Conservation (phyloP, 2,797 vertebrate genomes). For the Acrossocheilus wenchowensis region DNA sequence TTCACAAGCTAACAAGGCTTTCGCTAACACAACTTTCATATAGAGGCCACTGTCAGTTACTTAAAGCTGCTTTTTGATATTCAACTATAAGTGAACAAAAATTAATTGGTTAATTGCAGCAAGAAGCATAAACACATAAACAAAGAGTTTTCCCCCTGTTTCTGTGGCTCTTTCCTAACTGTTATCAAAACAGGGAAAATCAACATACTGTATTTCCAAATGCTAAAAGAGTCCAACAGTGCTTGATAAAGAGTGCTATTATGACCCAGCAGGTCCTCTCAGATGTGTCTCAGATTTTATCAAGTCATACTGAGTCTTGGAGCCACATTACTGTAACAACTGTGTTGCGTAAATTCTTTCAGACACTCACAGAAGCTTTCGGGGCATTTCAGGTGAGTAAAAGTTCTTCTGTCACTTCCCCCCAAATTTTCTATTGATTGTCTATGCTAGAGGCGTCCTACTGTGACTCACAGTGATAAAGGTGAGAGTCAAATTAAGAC, state of each 20-base stretch:
- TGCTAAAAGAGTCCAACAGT: neutral
- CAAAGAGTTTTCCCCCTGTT: too few relatives aligned
- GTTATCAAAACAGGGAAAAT: conserved; percentile 7
- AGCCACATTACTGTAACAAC: conserved; percentile 1
- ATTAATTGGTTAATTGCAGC: neutral
- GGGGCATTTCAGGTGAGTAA: neutral
- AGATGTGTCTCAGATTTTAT: neutral
- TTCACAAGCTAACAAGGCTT: neutral
- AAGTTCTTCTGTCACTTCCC: neutral
- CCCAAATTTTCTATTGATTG: neutral
- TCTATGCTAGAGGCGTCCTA: neutral
- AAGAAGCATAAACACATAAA: neutral
- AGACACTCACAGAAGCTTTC: neutral
- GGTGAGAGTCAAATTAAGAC: neutral
- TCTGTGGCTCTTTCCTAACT: neutral
- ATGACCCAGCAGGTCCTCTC: conserved; percentile 1
- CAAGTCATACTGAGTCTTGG: neutral
- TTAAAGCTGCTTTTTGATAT: neutral
- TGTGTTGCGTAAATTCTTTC: neutral
- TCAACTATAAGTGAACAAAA: neutral
- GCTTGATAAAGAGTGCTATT: conserved; percentile 5
- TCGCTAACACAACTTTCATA: neutral
- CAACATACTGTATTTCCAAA: neutral
- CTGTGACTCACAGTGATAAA: neutral
- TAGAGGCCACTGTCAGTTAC: neutral